These are phyloP conservation scores for Acridotheres tristis DNA, from an alignment of 2,797 vertebrate genomes.

Conservation along the genomic window DNA sequence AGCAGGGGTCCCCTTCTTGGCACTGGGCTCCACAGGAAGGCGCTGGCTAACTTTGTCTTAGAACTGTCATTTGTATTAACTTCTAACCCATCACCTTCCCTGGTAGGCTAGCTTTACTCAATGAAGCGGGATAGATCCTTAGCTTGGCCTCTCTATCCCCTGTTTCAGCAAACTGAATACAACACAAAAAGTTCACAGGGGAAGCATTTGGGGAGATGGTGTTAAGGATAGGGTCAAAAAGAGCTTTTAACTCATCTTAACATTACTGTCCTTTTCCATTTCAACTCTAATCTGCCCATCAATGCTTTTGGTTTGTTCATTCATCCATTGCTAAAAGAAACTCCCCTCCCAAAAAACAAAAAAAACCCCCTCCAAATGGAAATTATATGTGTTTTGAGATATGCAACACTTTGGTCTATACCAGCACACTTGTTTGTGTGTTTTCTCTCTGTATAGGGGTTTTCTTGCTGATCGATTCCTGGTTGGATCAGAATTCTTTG, in stretches of 20 bases:
- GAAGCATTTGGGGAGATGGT: constrained; percentile 61
- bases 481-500: not conserved
- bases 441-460: not conserved
- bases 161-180: constrained; percentile 72
- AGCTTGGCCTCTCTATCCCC: constrained; percentile 69
- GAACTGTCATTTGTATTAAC: constrained; percentile 78
- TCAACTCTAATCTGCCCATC: constrained; percentile 71
- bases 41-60: constrained; percentile 69
- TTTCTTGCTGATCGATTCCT: not conserved
- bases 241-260: constrained; percentile 77
- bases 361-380: not conserved
- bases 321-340: constrained; percentile 63
- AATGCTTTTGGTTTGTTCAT: constrained; percentile 70
- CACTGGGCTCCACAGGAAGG: constrained; percentile 63
- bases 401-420: not conserved
- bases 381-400: constrained; percentile 28
- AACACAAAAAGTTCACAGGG: constrained; percentile 81
- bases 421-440: not conserved
- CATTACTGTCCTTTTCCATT: constrained; percentile 62
- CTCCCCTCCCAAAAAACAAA: not conserved
- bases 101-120: constrained; percentile 71
- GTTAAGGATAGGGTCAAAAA: constrained; percentile 65
- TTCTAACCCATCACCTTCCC: constrained; percentile 80
- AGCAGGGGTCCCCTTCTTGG: constrained; percentile 61
- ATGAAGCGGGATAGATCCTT: constrained; percentile 75